Conservation (phyloP, 2,113 vertebrate species). For the Patagioenas fasciata region DNA sequence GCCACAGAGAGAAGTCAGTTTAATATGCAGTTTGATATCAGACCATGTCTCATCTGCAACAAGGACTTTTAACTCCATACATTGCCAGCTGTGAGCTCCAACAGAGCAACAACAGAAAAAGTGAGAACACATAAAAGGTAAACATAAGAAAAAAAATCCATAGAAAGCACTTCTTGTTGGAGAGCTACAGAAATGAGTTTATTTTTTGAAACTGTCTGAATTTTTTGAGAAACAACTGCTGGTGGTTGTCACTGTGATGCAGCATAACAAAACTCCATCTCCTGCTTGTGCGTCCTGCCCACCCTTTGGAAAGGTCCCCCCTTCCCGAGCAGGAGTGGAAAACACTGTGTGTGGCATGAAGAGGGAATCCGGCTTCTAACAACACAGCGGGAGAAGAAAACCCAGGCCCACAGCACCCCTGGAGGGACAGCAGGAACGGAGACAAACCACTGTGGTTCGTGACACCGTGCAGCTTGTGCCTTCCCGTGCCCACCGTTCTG, state of each 20-base stretch:
- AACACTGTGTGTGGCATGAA: fast-evolving
- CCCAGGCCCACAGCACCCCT: background rate
- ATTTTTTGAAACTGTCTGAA: background rate
- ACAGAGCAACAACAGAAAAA: background rate
- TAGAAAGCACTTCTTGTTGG: background rate
- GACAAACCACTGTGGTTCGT: background rate
- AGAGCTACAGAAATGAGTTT: background rate
- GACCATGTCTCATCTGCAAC: background rate
- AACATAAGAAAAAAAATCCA: background rate
- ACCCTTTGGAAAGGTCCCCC: background rate
- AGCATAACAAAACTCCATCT: background rate
- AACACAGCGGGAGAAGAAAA: fast-evolving
- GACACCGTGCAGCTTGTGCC: no score
- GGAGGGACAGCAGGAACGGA: background rate
- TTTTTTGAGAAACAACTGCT: background rate
- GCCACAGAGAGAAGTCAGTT: background rate
- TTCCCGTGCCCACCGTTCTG: background rate
- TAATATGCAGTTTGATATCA: background rate
- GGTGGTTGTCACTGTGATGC: background rate
- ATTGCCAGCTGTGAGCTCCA: background rate
- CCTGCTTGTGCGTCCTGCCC: no score
- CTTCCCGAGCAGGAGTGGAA: background rate
- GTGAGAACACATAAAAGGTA: background rate
- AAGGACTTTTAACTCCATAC: background rate
- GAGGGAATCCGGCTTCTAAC: background rate